A percentile compares a stretch with the other conserved stretches of the same genome.
Evolutionary conservation across 2,888 invertebrate species (phyloP).

Genomic region (Galerucella nymphaeae): DNA sequence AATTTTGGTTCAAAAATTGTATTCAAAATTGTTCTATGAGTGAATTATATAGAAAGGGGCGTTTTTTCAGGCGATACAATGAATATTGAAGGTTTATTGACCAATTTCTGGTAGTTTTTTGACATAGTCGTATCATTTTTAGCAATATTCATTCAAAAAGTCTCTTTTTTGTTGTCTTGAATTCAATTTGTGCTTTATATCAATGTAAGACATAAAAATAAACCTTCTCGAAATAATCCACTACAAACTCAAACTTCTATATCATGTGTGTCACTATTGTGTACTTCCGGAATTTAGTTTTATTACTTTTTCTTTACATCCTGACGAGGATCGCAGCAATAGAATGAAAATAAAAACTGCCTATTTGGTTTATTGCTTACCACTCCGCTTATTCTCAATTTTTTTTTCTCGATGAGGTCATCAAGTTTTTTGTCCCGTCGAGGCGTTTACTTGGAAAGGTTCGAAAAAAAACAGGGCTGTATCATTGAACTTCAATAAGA

Average conservation of each 20-base stretch:
- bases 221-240: conserved; percentile 7
- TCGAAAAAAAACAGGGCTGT: not conserved
- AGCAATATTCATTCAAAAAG: conserved; percentile 1
- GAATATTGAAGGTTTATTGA: too few species aligned
- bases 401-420: conserved; percentile 24
- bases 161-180: not conserved
- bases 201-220: conserved; percentile 21
- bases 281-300: conserved; percentile 30
- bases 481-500: not conserved
- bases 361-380: conserved; percentile 33
- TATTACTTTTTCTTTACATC: conserved; percentile 32
- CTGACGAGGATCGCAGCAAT: conserved; percentile 25
- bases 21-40: too few species aligned
- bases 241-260: conserved; percentile 11
- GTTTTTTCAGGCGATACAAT: too few species aligned
- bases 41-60: too few species aligned
- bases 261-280: conserved; percentile 20
- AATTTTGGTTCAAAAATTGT: too few species aligned
- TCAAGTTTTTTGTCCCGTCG: not conserved
- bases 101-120: too few species aligned
- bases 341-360: conserved; percentile 29
- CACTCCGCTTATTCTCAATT: conserved; percentile 34
- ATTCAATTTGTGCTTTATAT: conserved; percentile 18
- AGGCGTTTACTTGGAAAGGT: not conserved
- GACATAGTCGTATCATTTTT: not conserved